Conservation (phyloP, 2,888 invertebrate genomes). For the Latrodectus hesperus region DNA sequence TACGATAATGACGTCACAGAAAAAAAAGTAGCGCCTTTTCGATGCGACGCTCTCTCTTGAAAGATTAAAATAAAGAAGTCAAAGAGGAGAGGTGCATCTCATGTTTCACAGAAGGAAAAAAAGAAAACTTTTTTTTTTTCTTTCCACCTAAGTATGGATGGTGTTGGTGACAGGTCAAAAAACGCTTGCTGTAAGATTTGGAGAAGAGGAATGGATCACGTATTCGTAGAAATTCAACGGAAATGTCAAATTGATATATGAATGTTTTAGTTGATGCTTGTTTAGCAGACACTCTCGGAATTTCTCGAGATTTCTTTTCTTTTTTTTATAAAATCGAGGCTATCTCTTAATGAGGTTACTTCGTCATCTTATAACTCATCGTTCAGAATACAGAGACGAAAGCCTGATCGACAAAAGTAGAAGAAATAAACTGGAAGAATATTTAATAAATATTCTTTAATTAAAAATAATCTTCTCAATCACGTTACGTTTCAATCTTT, state of each 20-base stretch:
- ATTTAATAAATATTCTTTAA: too few relatives aligned
- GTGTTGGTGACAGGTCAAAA: constrained; percentile 13
- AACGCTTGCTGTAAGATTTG: neutral
- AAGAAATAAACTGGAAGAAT: too few relatives aligned
- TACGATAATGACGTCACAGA: constrained; percentile 54
- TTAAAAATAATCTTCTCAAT: too few relatives aligned
- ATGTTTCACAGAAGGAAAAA: constrained; percentile 45
- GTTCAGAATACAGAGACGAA: too few relatives aligned
- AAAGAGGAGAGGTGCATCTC: constrained; percentile 43
- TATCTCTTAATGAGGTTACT: constrained; percentile 6
- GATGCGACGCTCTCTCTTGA: constrained; percentile 33
- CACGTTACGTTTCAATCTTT: too few relatives aligned
- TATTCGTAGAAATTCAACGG: constrained; percentile 18
- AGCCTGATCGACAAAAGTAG: too few relatives aligned
- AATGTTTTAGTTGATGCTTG: constrained; percentile 10
- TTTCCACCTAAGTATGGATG: constrained; percentile 36
- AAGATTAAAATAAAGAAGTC: constrained; percentile 31
- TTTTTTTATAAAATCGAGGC: neutral
- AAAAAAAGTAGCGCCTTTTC: constrained; percentile 22
- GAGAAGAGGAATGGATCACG: neutral
- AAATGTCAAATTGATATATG: constrained; percentile 33
- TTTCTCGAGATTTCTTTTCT: neutral
- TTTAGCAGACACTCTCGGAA: neutral
- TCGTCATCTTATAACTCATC: neutral
- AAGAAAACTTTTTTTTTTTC: neutral